phyloP scores from a whole-genome alignment of 2,113 vertebrate species.

The Murina feae region DNA sequence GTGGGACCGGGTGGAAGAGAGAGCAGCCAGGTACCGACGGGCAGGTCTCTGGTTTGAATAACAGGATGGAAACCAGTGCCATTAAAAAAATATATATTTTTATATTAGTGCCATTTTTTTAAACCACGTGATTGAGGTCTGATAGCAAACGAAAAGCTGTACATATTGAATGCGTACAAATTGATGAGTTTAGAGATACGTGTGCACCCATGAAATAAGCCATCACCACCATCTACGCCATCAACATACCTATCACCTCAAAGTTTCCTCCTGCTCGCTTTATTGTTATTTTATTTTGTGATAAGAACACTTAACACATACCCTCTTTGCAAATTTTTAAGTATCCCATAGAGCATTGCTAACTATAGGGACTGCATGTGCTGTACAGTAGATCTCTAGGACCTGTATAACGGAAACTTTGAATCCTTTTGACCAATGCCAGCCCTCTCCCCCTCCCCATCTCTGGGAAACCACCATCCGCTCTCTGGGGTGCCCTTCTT shows the following conservation, averaged over 20 bases:
- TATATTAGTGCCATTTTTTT: background rate
- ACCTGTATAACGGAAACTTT: background rate
- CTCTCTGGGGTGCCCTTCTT: background rate
- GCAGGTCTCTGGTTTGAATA: background rate
- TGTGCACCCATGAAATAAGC: background rate
- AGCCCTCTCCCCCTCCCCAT: background rate
- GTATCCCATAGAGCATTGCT: rapidly evolving
- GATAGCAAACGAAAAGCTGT: background rate
- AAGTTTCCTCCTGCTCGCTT: background rate
- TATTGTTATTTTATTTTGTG: background rate
- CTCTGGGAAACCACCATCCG: background rate
- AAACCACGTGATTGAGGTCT: background rate
- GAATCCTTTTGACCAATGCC: background rate
- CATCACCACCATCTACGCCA: background rate
- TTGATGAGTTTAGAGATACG: background rate
- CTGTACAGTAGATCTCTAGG: background rate
- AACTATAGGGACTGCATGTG: too few species aligned
- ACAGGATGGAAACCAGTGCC: background rate
- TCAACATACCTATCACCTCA: background rate
- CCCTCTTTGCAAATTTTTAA: background rate
- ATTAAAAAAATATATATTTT: too few species aligned
- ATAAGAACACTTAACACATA: background rate
- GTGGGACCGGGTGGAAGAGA: background rate
- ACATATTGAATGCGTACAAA: background rate
- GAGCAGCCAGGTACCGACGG: too few species aligned